Percentiles rank a stretch among this genome's conserved stretches.
phyloP scores from a whole-genome alignment of 1,140 invertebrate species.

The Drosophila repletoides region DNA sequence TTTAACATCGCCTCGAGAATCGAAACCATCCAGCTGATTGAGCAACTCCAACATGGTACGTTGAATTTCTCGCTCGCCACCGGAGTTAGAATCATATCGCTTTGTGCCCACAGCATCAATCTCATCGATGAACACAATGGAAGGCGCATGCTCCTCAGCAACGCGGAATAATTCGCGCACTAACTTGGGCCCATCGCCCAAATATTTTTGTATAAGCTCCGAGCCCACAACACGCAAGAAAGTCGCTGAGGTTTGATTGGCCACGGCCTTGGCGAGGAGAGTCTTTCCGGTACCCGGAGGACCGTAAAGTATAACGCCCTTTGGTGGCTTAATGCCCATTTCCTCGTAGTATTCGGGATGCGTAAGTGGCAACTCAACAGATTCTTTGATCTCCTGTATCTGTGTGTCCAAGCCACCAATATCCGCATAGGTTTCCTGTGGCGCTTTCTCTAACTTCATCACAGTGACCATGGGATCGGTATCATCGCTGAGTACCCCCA shows the following conservation, averaged over 20 bases:
- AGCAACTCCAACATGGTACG: constrained; percentile 99
- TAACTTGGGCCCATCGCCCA: constrained; percentile 99
- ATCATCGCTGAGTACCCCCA: constrained; percentile 98
- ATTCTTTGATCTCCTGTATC: constrained; percentile 99
- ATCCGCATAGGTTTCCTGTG: constrained; percentile 99
- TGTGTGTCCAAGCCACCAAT: constrained; percentile 99
- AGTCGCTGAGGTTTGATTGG: constrained; percentile 99
- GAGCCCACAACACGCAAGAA: constrained; percentile 99
- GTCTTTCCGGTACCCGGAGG: constrained; percentile 99
- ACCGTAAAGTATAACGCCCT: constrained; percentile 99
- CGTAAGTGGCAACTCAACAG: constrained; percentile 98
- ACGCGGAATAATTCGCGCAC: constrained; percentile 99
- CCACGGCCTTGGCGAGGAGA: constrained; percentile 98
- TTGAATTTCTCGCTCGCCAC: constrained; percentile 99
- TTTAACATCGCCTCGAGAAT: constrained; percentile 97
- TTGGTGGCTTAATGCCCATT: constrained; percentile 99
- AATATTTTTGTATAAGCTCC: constrained; percentile 97
- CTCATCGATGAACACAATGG: constrained; percentile 99
- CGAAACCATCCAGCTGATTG: constrained; percentile 99
- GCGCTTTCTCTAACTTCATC: constrained; percentile 99
- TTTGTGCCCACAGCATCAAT: constrained; percentile 99
- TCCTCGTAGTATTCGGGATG: constrained; percentile 99
- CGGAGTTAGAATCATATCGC: constrained; percentile 99
- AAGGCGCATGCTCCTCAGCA: constrained; percentile 99
- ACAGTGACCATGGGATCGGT: constrained; percentile 99